Evolutionary conservation across 2,113 vertebrate genomes (phyloP).

Genomic region (Elanoides forficatus): DNA sequence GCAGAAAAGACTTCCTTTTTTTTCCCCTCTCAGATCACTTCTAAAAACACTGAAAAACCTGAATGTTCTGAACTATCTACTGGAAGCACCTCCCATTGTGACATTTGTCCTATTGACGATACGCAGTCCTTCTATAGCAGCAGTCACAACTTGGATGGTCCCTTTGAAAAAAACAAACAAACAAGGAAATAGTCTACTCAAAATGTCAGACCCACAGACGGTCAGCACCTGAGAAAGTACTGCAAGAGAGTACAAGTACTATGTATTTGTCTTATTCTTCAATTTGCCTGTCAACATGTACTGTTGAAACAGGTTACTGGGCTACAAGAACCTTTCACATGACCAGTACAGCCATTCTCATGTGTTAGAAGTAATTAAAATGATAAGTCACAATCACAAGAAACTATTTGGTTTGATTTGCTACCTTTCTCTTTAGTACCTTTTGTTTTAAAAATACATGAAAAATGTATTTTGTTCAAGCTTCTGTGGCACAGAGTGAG

Average conservation of each 20-base stretch:
- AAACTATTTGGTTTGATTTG: background rate
- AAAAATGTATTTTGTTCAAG: background rate
- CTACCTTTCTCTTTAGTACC: background rate
- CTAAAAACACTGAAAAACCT: background rate
- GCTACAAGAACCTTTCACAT: rapidly evolving
- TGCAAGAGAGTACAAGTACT: background rate
- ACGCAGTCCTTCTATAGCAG: background rate
- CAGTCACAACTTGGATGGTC: background rate
- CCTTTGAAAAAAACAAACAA: background rate
- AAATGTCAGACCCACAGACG: background rate
- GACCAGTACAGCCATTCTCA: background rate
- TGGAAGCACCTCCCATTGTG: background rate
- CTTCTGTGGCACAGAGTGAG: background rate
- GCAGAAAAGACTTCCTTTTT: background rate
- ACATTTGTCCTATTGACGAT: background rate
- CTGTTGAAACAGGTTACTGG: background rate
- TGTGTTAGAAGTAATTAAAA: background rate
- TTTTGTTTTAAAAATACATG: background rate
- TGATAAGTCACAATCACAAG: background rate
- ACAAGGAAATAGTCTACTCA: background rate
- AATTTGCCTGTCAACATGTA: too few relatives aligned
- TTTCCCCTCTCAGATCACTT: background rate
- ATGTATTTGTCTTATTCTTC: rapidly evolving
- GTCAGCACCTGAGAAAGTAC: background rate
- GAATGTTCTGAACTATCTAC: background rate